Percentiles rank a stretch among this genome's conserved stretches.
These are phyloP conservation scores for Synergus umbraculus DNA, from an alignment of 2,888 invertebrate species.

Conservation along the genomic window DNA sequence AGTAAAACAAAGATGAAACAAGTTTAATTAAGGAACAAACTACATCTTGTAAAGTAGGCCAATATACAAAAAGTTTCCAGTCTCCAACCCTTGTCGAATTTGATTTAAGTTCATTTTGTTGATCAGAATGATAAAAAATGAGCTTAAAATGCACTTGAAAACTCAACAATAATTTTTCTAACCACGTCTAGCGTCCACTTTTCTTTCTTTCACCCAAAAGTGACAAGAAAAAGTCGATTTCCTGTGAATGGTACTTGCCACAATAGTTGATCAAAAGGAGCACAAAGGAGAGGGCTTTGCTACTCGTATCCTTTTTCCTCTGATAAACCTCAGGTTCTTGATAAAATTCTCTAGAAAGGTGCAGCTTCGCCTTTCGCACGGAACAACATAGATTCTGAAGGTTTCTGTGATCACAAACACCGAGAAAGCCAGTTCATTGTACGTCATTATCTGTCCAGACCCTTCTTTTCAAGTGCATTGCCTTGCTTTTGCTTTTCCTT, in stretches of 20 bases:
- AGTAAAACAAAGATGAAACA: constrained; percentile 21
- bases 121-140: neutral
- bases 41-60: constrained; percentile 17
- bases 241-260: constrained; percentile 42
- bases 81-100: neutral
- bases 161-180: neutral
- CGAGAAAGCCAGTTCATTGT: constrained; percentile 1
- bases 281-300: constrained; percentile 41
- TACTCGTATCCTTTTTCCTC: constrained; percentile 42
- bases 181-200: neutral
- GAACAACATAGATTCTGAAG: constrained; percentile 21
- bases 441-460: constrained; percentile 2
- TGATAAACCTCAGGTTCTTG: constrained; percentile 44
- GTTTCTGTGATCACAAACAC: constrained; percentile 6
- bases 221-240: constrained; percentile 32
- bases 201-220: constrained; percentile 13
- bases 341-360: constrained; percentile 60
- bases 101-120: neutral
- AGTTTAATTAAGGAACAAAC: constrained; percentile 29
- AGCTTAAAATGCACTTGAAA: neutral
- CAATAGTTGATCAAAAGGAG: constrained; percentile 60
- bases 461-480: constrained; percentile 20
- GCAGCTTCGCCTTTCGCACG: constrained; percentile 51
- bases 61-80: constrained; percentile 3
- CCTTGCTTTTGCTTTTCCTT: neutral